These are phyloP conservation scores for Podabrus alpinus DNA, from an alignment of 2,888 invertebrate species.

Conservation along the genomic window DNA sequence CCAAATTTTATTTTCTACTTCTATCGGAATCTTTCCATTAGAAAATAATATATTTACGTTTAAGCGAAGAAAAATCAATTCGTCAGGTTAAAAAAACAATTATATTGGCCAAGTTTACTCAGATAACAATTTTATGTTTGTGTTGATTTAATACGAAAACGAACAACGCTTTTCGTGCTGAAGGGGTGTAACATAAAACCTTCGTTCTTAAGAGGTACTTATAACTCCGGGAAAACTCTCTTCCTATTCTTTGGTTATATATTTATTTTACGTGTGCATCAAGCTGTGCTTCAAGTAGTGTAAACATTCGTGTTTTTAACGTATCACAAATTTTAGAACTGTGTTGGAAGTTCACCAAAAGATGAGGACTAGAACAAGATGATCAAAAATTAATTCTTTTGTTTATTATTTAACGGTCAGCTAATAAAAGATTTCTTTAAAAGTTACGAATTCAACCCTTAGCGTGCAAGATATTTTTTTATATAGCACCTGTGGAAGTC, in stretches of 20 bases:
- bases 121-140: slow-evolving; percentile 6
- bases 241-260: not conserved
- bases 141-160: slow-evolving; percentile 5
- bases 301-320: not conserved
- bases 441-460: too few relatives aligned
- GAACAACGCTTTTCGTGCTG: not conserved
- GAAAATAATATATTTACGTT: not conserved
- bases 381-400: not conserved
- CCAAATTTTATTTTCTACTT: too few relatives aligned
- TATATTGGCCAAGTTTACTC: slow-evolving; percentile 4
- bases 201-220: not conserved
- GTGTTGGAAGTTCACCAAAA: too few relatives aligned
- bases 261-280: not conserved
- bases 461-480: too few relatives aligned
- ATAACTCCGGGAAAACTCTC: slow-evolving; percentile 2
- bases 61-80: not conserved
- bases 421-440: too few relatives aligned
- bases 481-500: not conserved
- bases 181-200: slow-evolving; percentile 8
- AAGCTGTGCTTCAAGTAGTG: not conserved
- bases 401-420: not conserved
- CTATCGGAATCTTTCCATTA: not conserved
- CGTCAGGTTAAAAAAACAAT: not conserved
- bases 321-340: too few relatives aligned
- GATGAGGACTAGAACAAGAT: not conserved